Evolutionary conservation across 2,113 vertebrate genomes (phyloP).

Genomic region (Caloenas nicobarica): DNA sequence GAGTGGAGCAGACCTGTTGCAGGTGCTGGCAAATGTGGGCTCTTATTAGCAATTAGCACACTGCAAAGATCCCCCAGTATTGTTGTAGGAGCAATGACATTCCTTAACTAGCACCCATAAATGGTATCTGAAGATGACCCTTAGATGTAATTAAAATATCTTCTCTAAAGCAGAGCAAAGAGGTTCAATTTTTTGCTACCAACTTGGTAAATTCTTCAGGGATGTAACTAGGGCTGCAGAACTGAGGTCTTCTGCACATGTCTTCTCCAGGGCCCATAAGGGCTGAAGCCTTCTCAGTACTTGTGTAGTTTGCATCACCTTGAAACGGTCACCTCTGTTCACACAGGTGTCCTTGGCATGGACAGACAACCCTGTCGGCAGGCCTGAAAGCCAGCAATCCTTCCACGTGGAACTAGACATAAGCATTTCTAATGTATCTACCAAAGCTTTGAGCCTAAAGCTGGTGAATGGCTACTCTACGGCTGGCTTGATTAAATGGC

Average conservation of each 20-base stretch:
- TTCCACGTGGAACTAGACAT: not conserved
- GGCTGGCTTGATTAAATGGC: slow-evolving; percentile 81
- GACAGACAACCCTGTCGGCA: not conserved
- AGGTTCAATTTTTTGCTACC: not conserved
- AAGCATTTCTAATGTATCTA: not conserved
- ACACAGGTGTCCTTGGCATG: not conserved
- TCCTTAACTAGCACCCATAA: not conserved
- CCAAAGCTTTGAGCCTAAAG: not conserved
- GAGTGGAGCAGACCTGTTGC: not conserved
- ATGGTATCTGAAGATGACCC: not conserved
- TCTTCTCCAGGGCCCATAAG: not conserved
- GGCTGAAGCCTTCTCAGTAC: not conserved
- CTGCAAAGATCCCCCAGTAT: not conserved
- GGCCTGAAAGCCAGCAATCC: not conserved
- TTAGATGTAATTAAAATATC: not conserved
- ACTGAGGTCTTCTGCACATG: not conserved
- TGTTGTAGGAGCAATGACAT: not conserved
- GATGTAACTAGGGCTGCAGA: not conserved
- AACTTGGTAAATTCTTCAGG: not conserved
- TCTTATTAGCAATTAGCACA: not conserved
- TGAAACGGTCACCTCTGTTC: not conserved
- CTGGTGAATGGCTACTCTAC: slow-evolving; percentile 38
- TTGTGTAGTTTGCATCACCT: not conserved
- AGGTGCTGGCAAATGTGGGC: not conserved
- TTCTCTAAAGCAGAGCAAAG: not conserved